phyloP scores from a whole-genome alignment of 2,888 invertebrate species.

The Dione vanillae region DNA sequence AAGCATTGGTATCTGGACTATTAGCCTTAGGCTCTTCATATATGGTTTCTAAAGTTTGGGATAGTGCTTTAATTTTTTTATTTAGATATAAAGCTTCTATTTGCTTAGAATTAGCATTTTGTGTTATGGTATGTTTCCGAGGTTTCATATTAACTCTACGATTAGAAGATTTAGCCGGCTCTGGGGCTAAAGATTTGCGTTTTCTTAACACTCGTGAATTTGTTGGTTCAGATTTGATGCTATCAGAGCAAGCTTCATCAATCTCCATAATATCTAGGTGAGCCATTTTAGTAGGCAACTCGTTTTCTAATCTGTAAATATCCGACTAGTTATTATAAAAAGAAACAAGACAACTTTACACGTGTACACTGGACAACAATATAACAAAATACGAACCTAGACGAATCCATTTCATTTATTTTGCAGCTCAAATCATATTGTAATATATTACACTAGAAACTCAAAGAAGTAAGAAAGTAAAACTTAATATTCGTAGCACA shows the following conservation, averaged over 20 bases:
- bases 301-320: conserved; percentile 66
- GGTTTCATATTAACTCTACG: conserved; percentile 79
- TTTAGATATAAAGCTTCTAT: conserved; percentile 84
- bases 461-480: too few species aligned
- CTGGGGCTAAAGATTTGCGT: conserved; percentile 68
- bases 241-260: conserved; percentile 56
- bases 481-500: not conserved
- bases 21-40: conserved; percentile 85
- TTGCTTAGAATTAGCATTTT: conserved; percentile 73
- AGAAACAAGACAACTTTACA: conserved; percentile 10
- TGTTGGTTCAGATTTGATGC: conserved; percentile 53
- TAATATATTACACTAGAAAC: not conserved
- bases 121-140: conserved; percentile 68
- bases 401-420: conserved; percentile 56
- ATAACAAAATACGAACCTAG: conserved; percentile 54
- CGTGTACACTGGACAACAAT: conserved; percentile 4
- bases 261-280: conserved; percentile 77
- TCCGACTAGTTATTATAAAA: not conserved
- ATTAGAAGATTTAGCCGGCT: conserved; percentile 68
- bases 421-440: conserved; percentile 6
- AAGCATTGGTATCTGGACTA: conserved; percentile 66
- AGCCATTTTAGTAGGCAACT: conserved; percentile 78
- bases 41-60: conserved; percentile 85
- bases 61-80: conserved; percentile 78
- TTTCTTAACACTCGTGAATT: conserved; percentile 68